Conservation (phyloP, 2,797 vertebrate genomes). For the Perodicticus potto region DNA sequence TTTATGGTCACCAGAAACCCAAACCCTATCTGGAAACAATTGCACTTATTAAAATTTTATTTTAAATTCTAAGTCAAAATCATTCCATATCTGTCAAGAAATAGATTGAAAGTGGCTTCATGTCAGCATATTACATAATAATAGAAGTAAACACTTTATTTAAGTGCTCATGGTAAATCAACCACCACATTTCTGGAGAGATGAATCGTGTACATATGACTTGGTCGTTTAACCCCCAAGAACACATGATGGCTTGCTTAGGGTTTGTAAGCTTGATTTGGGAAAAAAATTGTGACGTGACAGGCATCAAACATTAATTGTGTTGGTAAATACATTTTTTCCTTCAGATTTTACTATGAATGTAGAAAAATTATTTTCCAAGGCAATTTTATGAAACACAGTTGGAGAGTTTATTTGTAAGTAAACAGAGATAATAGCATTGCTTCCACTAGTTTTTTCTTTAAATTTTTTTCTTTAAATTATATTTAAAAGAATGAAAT, state of each 20-base stretch:
- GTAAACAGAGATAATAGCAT: neutral
- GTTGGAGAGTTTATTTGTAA: neutral
- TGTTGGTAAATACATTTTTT: neutral
- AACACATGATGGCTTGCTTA: neutral
- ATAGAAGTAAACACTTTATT: slow-evolving; percentile 53
- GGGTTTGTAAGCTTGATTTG: neutral
- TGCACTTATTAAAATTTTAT: slow-evolving; percentile 62
- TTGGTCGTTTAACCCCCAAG: neutral
- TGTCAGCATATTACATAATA: slow-evolving; percentile 49
- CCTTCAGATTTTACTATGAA: neutral
- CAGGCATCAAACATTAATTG: neutral
- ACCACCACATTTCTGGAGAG: neutral
- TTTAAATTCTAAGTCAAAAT: slow-evolving; percentile 65
- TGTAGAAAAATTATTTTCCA: slow-evolving; percentile 3
- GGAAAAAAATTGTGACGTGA: neutral
- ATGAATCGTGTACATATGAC: slow-evolving; percentile 43
- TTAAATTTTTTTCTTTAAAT: neutral
- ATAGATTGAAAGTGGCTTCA: slow-evolving; percentile 53
- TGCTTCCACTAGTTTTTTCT: slow-evolving; percentile 13
- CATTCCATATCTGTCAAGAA: slow-evolving; percentile 45
- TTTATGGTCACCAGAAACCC: slow-evolving; percentile 20
- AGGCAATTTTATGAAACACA: neutral
- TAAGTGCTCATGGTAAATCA: slow-evolving; percentile 70
- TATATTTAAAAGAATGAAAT: neutral
- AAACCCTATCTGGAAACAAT: slow-evolving; percentile 19